Conservation (phyloP, 2,113 vertebrate genomes). For the Syngnathoides biaculeatus region DNA sequence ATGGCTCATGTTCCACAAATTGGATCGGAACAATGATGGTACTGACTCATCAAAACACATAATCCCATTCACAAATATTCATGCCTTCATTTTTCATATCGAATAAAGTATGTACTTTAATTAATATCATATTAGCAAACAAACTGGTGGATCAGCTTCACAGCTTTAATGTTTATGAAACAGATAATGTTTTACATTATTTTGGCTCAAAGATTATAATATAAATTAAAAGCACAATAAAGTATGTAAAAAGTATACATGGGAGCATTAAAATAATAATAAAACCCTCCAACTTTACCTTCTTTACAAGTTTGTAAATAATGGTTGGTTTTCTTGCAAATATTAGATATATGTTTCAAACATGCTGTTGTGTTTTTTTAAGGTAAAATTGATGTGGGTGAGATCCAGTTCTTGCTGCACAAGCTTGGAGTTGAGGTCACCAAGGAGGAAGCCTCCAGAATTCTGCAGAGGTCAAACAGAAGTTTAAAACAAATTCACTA, state of each 20-base stretch:
- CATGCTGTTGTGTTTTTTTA: conserved; percentile 8
- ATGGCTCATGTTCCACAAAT: conserved; percentile 77
- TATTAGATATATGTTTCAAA: background rate
- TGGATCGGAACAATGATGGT: conserved; percentile 85
- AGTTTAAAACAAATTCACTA: background rate
- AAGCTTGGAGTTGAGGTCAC: conserved; percentile 77
- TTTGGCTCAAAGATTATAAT: background rate
- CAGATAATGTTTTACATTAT: background rate
- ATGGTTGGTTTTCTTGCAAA: background rate
- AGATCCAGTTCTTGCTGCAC: conserved; percentile 79
- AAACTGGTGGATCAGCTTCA: background rate
- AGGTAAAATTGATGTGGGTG: conserved; percentile 81
- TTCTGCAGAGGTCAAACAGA: conserved; percentile 61
- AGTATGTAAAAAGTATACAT: background rate
- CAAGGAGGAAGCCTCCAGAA: conserved; percentile 71
- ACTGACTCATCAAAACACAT: conserved; percentile 7
- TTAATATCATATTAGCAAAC: background rate
- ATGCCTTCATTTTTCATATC: background rate
- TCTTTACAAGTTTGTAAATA: background rate
- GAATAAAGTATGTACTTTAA: background rate
- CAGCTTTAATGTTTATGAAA: background rate
- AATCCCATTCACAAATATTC: background rate
- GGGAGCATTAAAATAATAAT: background rate
- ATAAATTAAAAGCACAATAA: background rate
- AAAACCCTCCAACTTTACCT: background rate